phyloP scores from a whole-genome alignment of 2,888 invertebrate species.

The Cantharis nigra region DNA sequence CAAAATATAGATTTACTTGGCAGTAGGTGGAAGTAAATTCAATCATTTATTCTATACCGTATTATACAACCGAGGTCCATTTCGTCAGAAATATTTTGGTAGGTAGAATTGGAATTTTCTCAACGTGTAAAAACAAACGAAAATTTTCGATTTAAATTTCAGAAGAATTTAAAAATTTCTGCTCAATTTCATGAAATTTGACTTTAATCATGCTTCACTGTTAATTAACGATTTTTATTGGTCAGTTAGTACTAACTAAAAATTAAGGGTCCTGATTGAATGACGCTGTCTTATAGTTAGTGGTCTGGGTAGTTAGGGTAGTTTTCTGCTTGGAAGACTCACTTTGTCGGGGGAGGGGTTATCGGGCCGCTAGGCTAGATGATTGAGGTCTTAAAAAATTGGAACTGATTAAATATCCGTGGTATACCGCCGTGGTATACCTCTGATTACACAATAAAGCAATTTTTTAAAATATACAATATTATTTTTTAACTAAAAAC shows the following conservation, averaged over 20 bases:
- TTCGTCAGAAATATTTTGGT: neutral
- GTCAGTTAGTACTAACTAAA: too few species aligned
- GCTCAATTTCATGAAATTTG: neutral
- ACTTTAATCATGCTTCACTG: neutral
- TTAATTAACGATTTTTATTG: neutral
- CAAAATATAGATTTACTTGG: neutral
- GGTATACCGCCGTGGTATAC: too few species aligned
- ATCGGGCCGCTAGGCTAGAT: too few species aligned
- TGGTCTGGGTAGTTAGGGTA: too few species aligned
- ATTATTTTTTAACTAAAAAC: too few species aligned
- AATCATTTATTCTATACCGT: neutral
- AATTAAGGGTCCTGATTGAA: neutral
- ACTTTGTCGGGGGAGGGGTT: too few species aligned
- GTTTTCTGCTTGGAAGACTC: too few species aligned
- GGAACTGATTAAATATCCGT: too few species aligned
- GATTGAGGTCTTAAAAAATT: too few species aligned
- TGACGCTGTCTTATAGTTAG: neutral
- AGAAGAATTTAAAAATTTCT: neutral
- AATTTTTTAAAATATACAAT: too few species aligned
- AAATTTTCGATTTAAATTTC: too few species aligned
- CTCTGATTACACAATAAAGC: too few species aligned
- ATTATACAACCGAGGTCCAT: neutral
- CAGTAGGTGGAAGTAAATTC: neutral
- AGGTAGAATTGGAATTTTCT: neutral
- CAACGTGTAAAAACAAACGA: neutral